Evolutionary conservation across 1,140 invertebrate species (phyloP), one percentile per base, ranked within the genome.

Genomic region (Sycophaga agraensis): DNA sequence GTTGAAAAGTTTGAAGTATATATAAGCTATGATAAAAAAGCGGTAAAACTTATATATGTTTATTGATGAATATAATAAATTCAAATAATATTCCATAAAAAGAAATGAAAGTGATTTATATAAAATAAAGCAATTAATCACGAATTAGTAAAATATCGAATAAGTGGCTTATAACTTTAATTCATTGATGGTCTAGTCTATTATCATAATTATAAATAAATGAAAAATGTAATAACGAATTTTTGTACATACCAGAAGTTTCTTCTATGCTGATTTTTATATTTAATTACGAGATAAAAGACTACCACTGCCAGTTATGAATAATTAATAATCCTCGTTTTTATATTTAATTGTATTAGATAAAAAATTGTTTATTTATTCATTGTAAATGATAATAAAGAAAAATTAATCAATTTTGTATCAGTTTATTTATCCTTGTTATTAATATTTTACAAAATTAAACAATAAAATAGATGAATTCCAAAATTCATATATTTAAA

Each of bases 321-420:
- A 59, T 70, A 70, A 69, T 72, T 74, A 62, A 68, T 61, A 60
- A 68, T 62, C 72, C 66, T 71, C 69, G 59, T 71, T 69, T 68
- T 68, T 73, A 53, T 43, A 46, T 71, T 64, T 75, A 72, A 71
- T 57, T 67, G 67, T 72, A 59, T 19, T 65, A 69, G 69, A 68
- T 66, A 68, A 72, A 69, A 75, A 71, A 73, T 68, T 77, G 73
- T 76, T 79, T 78, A 79, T 78, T 78, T 78, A 79, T 79, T 78
- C 75, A 78, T 74, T 78, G 76, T 76, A 75, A 74, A 78, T 76
- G 76, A 70, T 74, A 77, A 77, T 75, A 76, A 76, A 75, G 63
- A 67, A 14, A 40, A 57, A 57, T 37, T 31, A 48, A 57, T 57
- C 17, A 57, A 45, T 8, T 56, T 56, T 43, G n/a, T n/a, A n/a